These are phyloP conservation scores for Porites divaricata DNA, from an alignment of 92 coral and sea anemone genomes.

Conservation along the genomic window DNA sequence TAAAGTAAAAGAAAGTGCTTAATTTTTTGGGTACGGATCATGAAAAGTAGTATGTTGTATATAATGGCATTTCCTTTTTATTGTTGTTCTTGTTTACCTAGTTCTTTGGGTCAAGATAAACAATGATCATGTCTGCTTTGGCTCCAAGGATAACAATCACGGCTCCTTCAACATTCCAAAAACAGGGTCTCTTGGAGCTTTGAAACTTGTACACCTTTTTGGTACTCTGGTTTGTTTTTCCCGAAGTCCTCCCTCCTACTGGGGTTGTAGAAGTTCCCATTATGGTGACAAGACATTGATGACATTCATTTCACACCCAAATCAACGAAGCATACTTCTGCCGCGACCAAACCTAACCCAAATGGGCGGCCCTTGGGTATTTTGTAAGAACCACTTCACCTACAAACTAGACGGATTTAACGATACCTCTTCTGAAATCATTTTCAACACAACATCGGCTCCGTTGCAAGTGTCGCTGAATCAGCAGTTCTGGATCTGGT, in stretches of 20 bases:
- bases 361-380: not conserved
- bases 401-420: constrained; percentile 3
- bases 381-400: not conserved
- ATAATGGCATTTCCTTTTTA: no score
- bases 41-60: no score
- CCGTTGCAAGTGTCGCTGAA: not conserved
- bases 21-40: no score
- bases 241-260: not conserved
- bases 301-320: not conserved
- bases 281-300: not conserved
- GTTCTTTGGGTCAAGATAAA: not conserved
- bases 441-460: constrained; percentile 2
- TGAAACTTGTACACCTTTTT: not conserved
- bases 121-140: not conserved
- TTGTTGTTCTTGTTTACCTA: not conserved
- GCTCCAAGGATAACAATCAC: not conserved
- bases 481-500: constrained; percentile 2
- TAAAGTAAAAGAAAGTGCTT: no score
- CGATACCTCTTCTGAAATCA: not conserved
- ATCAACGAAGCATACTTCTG: not conserved
- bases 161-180: not conserved
- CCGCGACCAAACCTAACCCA: not conserved
- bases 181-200: not conserved
- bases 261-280: not conserved
- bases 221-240: not conserved